phyloP scores from a whole-genome alignment of 1,140 invertebrate genomes.

The Carcinoscorpius rotundicauda region DNA sequence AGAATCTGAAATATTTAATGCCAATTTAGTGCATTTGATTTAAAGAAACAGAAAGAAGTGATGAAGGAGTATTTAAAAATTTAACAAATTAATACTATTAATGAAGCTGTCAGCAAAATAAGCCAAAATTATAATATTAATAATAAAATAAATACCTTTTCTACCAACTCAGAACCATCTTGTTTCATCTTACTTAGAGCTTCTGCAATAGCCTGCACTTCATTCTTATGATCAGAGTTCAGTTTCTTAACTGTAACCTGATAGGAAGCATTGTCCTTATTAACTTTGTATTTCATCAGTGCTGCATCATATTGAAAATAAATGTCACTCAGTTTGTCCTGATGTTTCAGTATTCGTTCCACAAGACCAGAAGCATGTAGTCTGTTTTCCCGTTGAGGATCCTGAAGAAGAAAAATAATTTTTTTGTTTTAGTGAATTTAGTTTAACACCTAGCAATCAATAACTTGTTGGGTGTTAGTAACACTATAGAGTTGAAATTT shows the following conservation, averaged over 20 bases:
- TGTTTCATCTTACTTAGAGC: slow-evolving; percentile 45
- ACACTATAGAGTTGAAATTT: not conserved
- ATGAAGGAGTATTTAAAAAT: too few relatives aligned
- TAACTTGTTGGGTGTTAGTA: not conserved
- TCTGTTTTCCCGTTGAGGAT: slow-evolving; percentile 18
- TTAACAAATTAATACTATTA: too few relatives aligned
- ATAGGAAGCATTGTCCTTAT: slow-evolving; percentile 47
- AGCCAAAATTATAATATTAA: too few relatives aligned
- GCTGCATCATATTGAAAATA: slow-evolving; percentile 53
- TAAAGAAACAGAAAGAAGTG: too few relatives aligned
- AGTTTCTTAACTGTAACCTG: slow-evolving; percentile 44
- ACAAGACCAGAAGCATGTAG: slow-evolving; percentile 32
- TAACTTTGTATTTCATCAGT: slow-evolving; percentile 47
- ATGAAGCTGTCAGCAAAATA: too few relatives aligned
- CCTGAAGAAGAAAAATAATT: slow-evolving; percentile 5
- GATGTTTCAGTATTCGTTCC: slow-evolving; percentile 43
- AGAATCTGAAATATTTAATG: too few relatives aligned
- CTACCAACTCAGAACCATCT: slow-evolving; percentile 39
- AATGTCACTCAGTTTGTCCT: slow-evolving; percentile 46
- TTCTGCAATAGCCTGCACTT: slow-evolving; percentile 44
- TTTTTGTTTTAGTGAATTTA: not conserved
- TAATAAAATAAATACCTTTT: slow-evolving; percentile 2
- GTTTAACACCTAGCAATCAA: not conserved
- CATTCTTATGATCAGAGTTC: slow-evolving; percentile 49
- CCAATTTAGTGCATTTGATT: too few relatives aligned